Evolutionary conservation across 2,113 vertebrate species (phyloP), one percentile per base, ranked within the genome.

Genomic region (Gnathonemus echidnorhynchus): DNA sequence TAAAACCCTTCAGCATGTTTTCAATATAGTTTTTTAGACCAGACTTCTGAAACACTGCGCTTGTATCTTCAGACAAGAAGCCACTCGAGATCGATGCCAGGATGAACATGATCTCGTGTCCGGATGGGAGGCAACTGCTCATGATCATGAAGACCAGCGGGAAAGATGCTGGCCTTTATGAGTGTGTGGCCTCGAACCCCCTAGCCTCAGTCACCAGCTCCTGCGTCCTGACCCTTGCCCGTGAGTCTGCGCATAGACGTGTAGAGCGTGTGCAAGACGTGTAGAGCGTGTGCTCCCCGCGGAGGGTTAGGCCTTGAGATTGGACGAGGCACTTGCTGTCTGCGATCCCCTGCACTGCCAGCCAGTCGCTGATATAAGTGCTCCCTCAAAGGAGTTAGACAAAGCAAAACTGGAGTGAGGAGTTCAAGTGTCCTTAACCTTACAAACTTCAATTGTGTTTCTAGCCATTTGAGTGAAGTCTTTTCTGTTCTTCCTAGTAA

Each of bases 61-160:
- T 5, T 84, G 3, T 91, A 48, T 88, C 62, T 2, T 31, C 94
- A 99, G 98, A 99, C 93, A 99, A 99, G 93, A 96, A 95, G 92
- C 95, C 96, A 3, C 92, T 99, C 91, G 95, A 94, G 89, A 95
- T 96, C 0, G 97, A 98, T 90, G 93, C 94, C 0, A 94, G 95
- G 0, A 96, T 99, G 95, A 96, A 97, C 4, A 95, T 98, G 5
- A 92, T 98, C 10, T 97, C 98, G 90, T 99, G 97, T 90, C 97
- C 98, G 49, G 98, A 99, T 0, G 98, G 98, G 1, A 94, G 98
- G 5, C 98, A 99, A 95, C 95, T 99, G 90, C 96, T 99, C 91
- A 98, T 98, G 95, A 97, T 99, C 24, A 91, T 97, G 94, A 97
- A 97, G 91, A 97, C 95, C 3, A 96, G 96, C 92, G 97, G 96